Base-by-base conservation (phyloP, 2,797 vertebrate species). In the Dipus sagitta region DNA sequence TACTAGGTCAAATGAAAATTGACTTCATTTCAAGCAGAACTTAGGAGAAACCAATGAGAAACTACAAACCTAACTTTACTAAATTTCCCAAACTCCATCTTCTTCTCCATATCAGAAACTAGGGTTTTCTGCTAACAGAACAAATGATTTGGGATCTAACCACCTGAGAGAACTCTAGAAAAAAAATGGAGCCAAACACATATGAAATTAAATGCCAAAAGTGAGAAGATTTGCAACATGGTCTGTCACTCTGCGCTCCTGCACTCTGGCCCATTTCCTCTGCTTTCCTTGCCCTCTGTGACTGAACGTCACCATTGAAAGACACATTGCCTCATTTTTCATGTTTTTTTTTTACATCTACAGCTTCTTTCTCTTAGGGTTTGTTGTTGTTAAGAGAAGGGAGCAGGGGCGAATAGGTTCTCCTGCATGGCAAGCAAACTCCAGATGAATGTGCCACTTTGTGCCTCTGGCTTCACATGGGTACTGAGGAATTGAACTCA, bases 41-140 rank as follows among this genome's bases (percentile, higher is more conserved):
- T 67, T 72, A 78, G 75, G 54, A 70, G 34, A 80, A 90, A 80
- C 76, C 12, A 68, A 34, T 18, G 54, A 85, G 75, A 88, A 91
- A 86, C 20, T 71, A 76, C 20, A 87, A 15, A 38, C 17, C 30
- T 42, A 64, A 68, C 75, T 2, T 5, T 38, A 52, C 67, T 85
- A 52, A 32, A 67, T 38, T 68, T 62, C 11, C 28, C 28, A 67
- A 54, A 91, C 38, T 24, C 1, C 11, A n/a, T 60, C 60, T 90
- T 90, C 26, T 71, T 83, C 88, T 79, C 72, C 71, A 30, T 47
- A 30, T 34, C 26, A 94, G 52, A 90, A 92, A 90, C 67, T 21
- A 58, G 21, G 68, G 62, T 6, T 42, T 65, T 80, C 11, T 13
- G 13, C 62, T 81, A 78, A 52, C 62, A 15, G 34, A 3, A 47